phyloP scores from a whole-genome alignment of 2,888 invertebrate species.

The Pyrgus malvae region DNA sequence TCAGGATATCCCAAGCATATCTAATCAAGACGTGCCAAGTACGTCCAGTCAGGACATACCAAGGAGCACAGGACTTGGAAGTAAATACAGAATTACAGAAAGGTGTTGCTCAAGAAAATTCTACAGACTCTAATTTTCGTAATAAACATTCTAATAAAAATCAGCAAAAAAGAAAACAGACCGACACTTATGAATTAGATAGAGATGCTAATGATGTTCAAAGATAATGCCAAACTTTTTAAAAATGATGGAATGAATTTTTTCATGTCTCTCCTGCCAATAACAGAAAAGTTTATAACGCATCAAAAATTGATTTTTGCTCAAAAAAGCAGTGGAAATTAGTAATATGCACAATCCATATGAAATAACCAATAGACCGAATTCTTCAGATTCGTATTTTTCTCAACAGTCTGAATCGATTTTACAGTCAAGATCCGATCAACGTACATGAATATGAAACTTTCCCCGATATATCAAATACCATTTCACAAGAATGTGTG shows the following conservation, averaged over 20 bases:
- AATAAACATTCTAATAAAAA: conserved; percentile 34
- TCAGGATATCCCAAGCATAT: conserved; percentile 32
- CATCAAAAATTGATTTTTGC: conserved; percentile 34
- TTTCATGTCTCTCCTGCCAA: conserved; percentile 33
- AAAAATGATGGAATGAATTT: conserved; percentile 32
- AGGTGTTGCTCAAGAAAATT: conserved; percentile 30
- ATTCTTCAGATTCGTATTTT: conserved; percentile 33
- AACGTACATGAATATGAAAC: conserved; percentile 30
- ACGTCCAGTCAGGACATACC: conserved; percentile 32
- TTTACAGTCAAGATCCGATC: conserved; percentile 31
- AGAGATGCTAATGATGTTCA: conserved; percentile 32
- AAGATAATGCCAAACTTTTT: conserved; percentile 31
- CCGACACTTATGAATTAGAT: conserved; percentile 33
- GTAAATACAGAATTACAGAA: conserved; percentile 34
- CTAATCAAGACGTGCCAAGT: conserved; percentile 35
- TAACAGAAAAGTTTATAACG: conserved; percentile 29
- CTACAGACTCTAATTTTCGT: conserved; percentile 34
- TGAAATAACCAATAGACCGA: conserved; percentile 32
- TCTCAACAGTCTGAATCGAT: conserved; percentile 24
- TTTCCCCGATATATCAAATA: conserved; percentile 31
- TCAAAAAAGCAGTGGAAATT: conserved; percentile 36
- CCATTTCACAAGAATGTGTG: conserved; percentile 32
- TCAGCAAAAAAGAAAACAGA: conserved; percentile 34
- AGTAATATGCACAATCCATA: conserved; percentile 35
- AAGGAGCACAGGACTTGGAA: conserved; percentile 35